Evolutionary conservation across 2,888 invertebrate genomes (phyloP).

Genomic region (Parochlus steinenii): DNA sequence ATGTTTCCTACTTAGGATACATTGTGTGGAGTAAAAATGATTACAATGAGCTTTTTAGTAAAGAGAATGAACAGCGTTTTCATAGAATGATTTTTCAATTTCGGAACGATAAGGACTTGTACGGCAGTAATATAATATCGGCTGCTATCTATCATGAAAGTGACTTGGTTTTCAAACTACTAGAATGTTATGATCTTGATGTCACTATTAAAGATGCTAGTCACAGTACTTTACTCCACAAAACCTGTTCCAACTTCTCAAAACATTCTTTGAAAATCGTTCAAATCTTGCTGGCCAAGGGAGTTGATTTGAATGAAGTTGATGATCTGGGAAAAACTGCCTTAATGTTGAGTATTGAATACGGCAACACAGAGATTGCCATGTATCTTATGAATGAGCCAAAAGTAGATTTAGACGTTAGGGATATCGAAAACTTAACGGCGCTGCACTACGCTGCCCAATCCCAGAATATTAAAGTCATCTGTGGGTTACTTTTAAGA

Average conservation of each 20-base stretch:
- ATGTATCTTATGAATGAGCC: neutral
- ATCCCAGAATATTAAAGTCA: neutral
- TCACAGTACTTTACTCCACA: neutral
- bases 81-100: neutral
- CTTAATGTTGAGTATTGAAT: neutral
- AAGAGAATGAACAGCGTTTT: neutral
- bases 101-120: neutral
- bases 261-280: neutral
- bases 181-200: neutral
- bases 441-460: constrained; percentile 1
- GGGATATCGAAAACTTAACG: neutral
- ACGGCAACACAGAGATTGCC: neutral
- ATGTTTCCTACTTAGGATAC: constrained; percentile 1
- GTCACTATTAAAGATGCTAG: neutral
- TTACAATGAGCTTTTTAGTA: neutral
- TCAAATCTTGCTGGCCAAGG: constrained; percentile 1
- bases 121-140: neutral
- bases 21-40: neutral
- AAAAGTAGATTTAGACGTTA: constrained; percentile 1
- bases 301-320: constrained; percentile 1
- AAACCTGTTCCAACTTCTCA: neutral
- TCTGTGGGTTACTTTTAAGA: neutral
- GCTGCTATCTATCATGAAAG: neutral
- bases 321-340: neutral
- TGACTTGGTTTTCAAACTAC: neutral